Evolutionary conservation across 2,888 invertebrate genomes (phyloP).

Genomic region (Phania funesta): DNA sequence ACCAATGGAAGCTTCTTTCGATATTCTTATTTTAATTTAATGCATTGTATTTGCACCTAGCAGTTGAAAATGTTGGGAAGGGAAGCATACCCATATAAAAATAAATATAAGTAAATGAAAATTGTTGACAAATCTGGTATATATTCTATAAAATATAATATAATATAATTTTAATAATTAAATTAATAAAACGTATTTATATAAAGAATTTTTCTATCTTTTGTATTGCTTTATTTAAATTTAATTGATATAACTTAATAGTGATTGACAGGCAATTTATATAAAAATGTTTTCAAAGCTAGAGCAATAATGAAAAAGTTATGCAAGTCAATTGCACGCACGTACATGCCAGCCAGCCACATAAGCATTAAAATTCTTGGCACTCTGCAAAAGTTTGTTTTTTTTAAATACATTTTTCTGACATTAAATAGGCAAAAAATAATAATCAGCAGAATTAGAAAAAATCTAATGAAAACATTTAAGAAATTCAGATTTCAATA

Average conservation of each 20-base stretch:
- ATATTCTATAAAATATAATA: no score
- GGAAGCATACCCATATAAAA: no score
- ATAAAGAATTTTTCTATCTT: no score
- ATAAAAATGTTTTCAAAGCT: conserved; percentile 19
- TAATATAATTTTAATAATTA: no score
- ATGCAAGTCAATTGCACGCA: background rate
- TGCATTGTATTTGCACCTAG: no score
- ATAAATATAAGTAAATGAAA: no score
- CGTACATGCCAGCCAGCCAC: background rate
- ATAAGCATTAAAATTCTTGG: background rate
- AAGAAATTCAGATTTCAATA: conserved; percentile 45
- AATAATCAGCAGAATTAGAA: background rate
- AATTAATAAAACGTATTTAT: no score
- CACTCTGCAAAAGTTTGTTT: background rate
- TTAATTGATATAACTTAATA: conserved; percentile 48
- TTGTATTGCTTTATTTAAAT: no score
- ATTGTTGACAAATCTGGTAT: no score
- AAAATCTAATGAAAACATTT: conserved; percentile 40
- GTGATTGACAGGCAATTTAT: conserved; percentile 67
- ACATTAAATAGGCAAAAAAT: background rate
- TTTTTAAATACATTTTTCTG: conserved; percentile 12
- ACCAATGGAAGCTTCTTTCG: no score
- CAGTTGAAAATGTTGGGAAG: no score
- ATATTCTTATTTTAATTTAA: no score
- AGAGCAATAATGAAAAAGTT: background rate